A percentile compares a stretch with the other conserved stretches of the same genome.
These are phyloP conservation scores for Scortum barcoo DNA, from an alignment of 2,113 vertebrate genomes.

Conservation along the genomic window DNA sequence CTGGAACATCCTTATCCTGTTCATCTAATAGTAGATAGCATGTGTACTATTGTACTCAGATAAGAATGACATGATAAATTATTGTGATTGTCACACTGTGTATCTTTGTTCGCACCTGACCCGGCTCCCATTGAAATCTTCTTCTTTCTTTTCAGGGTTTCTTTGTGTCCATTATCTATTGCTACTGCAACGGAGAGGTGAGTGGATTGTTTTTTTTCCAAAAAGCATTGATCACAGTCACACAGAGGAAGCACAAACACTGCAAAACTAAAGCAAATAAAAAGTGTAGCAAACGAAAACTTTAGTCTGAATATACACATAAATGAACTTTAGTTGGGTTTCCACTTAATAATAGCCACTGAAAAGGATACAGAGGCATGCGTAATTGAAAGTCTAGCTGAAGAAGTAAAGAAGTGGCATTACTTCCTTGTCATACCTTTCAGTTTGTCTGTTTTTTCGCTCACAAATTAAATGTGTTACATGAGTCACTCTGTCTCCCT, in stretches of 20 bases:
- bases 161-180: slow-evolving; percentile 94
- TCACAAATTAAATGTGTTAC: not conserved
- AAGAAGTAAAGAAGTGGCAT: not conserved
- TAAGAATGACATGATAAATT: not conserved
- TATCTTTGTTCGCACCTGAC: not conserved
- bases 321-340: not conserved
- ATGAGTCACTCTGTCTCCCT: not conserved
- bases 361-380: not conserved
- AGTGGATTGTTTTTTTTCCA: slow-evolving; percentile 52
- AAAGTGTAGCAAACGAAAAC: not conserved
- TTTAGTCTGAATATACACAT: no score
- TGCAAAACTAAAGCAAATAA: not conserved
- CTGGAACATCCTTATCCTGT: not conserved
- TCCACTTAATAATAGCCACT: not conserved
- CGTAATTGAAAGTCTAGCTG: not conserved
- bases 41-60: not conserved
- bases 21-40: not conserved
- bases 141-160: slow-evolving; percentile 87
- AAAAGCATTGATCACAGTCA: not conserved
- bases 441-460: not conserved
- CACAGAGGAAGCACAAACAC: not conserved
- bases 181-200: slow-evolving; percentile 94
- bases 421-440: not conserved
- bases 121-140: not conserved
- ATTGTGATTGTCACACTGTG: not conserved